Base-by-base conservation (phyloP, 2,888 invertebrate genomes). In the Buathra laborator region DNA sequence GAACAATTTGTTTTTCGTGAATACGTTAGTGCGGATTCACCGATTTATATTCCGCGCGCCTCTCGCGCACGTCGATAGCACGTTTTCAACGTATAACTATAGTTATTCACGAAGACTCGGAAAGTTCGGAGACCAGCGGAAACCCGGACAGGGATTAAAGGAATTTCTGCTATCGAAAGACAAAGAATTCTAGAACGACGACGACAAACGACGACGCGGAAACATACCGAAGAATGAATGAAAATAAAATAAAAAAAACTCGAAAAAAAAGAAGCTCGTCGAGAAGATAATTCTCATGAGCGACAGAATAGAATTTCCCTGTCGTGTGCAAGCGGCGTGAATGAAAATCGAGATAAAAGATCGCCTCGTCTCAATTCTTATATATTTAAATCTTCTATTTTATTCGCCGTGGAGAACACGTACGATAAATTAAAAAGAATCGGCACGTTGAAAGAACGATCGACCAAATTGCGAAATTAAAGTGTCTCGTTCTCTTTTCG, bases 1-100 rank as follows among this genome's bases (percentile, higher is more conserved):
- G 16, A 48, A 79, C 79, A 75, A 83, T 83, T 83, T 83, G 74
- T 83, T 83, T 79, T 37, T 70, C 70, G 79, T 44, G 51, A 75
- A 83, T 83, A 79, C 74, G 72, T 83, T 79, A 83, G 62, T 59
- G 68, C 62, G 46, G 74, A 83, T 75, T 79, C 74, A 10, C 48
- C 79, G 78, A 83, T 83, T 83, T 83, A 83, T 83, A 83, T 83
- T 83, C 79, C 74, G n/a, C 29, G 51, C 74, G 76, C 67, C 78
- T 29, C 14, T 37, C 37, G 37, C 5, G 51, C 32, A 70, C 75
- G 19, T 43, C 56, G 71, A 37, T 29, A 37, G 24, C 62, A 14
- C 29, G 16, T 24, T 44, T 24, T 44, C 43, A 44, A 24, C 43
- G 59, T 68, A 43, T 51, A 66, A 14, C n/a, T 66, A 43, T 66